phyloP scores from a whole-genome alignment of 2,888 invertebrate species.

The Diaprepes abbreviatus region DNA sequence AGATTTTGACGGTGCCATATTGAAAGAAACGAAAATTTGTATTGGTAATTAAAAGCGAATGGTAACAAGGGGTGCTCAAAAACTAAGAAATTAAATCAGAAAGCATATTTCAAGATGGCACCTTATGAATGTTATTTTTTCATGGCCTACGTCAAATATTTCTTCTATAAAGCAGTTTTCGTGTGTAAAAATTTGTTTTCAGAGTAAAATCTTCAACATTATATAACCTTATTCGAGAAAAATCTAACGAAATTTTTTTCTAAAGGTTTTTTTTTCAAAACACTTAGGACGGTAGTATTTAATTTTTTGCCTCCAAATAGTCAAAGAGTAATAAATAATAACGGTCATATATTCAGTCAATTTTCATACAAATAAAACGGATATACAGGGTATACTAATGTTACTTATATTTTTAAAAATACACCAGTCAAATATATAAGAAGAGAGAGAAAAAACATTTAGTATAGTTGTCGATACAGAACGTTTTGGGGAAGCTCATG shows the following conservation, averaged over 20 bases:
- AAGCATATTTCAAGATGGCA: no score
- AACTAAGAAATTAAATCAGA: no score
- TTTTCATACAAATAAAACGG: slow-evolving; percentile 55
- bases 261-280: slow-evolving; percentile 17
- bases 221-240: slow-evolving; percentile 18
- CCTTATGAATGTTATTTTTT: no score
- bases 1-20: slow-evolving; percentile 9
- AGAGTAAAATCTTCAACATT: slow-evolving; percentile 26
- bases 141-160: no score
- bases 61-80: no score
- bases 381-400: slow-evolving; percentile 54
- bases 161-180: no score
- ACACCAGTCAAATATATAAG: slow-evolving; percentile 28
- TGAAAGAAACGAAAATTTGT: no score
- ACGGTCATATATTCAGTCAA: slow-evolving; percentile 54
- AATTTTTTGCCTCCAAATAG: slow-evolving; percentile 25
- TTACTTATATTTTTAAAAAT: slow-evolving; percentile 43
- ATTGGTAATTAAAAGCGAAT: no score
- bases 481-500: no score
- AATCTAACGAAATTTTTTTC: neutral
- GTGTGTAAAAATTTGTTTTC: slow-evolving; percentile 2
- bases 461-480: slow-evolving; percentile 12
- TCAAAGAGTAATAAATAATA: slow-evolving; percentile 28
- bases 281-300: slow-evolving; percentile 38
- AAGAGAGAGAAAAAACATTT: slow-evolving; percentile 19